Evolutionary conservation across 2,797 vertebrate genomes (phyloP).

Genomic region (Lepilemur ruficaudatus): DNA sequence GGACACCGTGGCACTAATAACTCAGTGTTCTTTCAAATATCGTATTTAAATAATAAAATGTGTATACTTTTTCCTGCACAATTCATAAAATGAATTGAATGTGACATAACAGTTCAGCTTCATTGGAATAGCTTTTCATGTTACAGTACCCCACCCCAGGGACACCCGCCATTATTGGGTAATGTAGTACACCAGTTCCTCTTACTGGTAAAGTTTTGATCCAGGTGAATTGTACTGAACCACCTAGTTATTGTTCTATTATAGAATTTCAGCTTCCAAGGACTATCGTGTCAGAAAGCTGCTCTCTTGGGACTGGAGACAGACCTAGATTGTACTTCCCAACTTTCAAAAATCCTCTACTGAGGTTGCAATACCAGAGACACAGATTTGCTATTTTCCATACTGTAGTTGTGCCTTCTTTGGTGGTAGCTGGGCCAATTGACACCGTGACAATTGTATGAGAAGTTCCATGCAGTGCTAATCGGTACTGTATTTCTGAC

Average conservation of each 20-base stretch:
- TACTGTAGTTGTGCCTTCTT: background rate
- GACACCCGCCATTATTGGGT: background rate
- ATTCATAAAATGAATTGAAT: background rate
- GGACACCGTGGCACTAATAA: background rate
- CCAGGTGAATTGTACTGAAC: background rate
- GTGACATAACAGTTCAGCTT: background rate
- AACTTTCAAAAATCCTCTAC: background rate
- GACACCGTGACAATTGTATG: background rate
- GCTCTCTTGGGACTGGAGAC: background rate
- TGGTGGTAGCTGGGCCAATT: background rate
- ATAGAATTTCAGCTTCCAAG: background rate
- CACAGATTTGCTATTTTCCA: background rate
- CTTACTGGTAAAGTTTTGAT: background rate
- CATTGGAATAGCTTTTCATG: background rate
- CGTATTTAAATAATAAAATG: background rate
- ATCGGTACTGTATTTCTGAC: background rate
- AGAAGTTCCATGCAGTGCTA: background rate
- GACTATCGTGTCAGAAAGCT: background rate
- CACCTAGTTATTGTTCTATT: background rate
- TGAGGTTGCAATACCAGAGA: background rate
- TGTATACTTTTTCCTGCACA: background rate
- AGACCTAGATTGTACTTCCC: background rate
- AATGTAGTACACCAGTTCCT: background rate
- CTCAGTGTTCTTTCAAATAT: background rate
- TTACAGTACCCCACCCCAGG: background rate